Evolutionary conservation across 2,888 invertebrate species (phyloP), one percentile per base, ranked within the genome.

Genomic region (Netelia virgata): DNA sequence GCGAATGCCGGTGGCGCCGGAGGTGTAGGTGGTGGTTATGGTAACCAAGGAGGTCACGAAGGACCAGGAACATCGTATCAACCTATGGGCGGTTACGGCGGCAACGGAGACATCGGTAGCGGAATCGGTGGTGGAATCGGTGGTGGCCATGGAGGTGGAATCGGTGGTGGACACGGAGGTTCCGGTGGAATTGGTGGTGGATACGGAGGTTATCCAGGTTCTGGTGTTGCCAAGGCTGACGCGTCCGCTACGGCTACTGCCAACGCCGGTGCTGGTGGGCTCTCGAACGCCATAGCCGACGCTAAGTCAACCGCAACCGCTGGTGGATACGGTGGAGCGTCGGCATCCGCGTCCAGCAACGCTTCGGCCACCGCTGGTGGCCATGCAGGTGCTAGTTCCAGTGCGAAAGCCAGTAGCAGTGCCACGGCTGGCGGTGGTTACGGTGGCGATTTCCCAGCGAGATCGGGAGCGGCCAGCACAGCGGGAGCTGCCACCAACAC

Each of bases 391-490:
- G 83, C 77, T 6, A 53, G 23, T 16, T 88, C 88, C 3, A 87
- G 72, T 10, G 91, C 91, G 5, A 86, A 87, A n/a, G 90, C 91
- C 6, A 86, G 78, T 0, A 85, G 83, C 59, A 83, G 64, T 41
- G 87, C 88, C 0, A 73, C 77, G 9, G 72, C 87, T 1, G 86
- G 84, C n/a, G 76, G 83, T 50, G 69, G 53, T 14, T 77, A 36
- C 10, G 85, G 80, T 47, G 82, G 76, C 6, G 75, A 70, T 43
- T 47, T 90, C 41, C 85, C 77, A 28, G 83, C 90, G n/a, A 89
- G 88, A 57, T 88, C 89, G 57, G 89, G 89, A 0, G 89, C 91
- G 0, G 87, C 88, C 41, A 88, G 90, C 36, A 81, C 88, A 1
- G 91, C 91, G 1, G 75, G 86, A 1, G 88, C 90, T 1, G 59